phyloP scores from a whole-genome alignment of 2,113 vertebrate genomes.

The Cinclus cinclus region DNA sequence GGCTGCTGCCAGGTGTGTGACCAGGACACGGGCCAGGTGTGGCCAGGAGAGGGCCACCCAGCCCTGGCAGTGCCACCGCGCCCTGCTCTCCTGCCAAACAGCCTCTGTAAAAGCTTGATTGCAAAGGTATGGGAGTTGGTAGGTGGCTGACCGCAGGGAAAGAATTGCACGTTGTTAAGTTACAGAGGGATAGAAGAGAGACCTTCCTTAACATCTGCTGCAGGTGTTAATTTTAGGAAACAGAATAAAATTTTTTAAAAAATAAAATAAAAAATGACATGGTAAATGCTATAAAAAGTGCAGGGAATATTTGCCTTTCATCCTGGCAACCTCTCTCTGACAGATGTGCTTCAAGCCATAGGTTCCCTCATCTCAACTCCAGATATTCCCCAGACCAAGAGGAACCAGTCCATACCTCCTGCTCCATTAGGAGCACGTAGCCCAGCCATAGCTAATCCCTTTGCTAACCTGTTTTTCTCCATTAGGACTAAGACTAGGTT shows the following conservation, averaged over 20 bases:
- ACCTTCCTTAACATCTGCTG: accelerated
- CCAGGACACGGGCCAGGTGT: neutral
- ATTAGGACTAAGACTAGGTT: neutral
- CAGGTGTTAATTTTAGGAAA: neutral
- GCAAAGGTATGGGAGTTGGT: neutral
- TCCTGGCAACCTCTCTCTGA: neutral
- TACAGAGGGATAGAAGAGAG: neutral
- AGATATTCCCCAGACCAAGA: neutral
- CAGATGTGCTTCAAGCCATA: neutral
- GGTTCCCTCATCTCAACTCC: neutral
- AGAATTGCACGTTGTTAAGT: accelerated
- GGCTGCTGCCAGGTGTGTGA: neutral
- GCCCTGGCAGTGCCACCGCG: neutral
- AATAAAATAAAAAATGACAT: no score
- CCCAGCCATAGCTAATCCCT: neutral
- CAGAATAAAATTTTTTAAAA: neutral
- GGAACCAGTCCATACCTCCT: neutral
- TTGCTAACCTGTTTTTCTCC: neutral
- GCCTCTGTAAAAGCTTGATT: neutral
- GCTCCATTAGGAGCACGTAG: neutral
- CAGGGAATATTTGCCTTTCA: neutral
- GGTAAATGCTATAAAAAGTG: neutral
- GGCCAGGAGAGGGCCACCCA: constrained; percentile 64
- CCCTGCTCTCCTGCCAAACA: neutral
- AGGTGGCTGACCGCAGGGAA: neutral